These are phyloP conservation scores for Clytia hemisphaerica DNA, from an alignment of 30 jellyfish, hydroid and myxozoan species.

Conservation along the genomic window DNA sequence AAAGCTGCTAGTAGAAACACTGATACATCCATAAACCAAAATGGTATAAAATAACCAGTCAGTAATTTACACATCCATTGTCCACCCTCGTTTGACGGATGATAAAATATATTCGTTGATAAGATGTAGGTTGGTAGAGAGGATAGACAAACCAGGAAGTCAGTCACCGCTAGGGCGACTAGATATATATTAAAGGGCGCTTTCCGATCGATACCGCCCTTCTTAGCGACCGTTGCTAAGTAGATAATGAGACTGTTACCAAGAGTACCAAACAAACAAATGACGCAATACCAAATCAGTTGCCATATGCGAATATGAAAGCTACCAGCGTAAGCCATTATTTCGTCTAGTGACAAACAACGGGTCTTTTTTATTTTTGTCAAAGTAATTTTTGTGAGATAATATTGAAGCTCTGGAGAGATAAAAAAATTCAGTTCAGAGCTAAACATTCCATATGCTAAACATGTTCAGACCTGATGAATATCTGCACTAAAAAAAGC, in stretches of 20 bases:
- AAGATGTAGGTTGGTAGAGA: conserved; percentile 30
- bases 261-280: conserved; percentile 20
- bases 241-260: conserved; percentile 32
- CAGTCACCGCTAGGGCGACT: conserved; percentile 38
- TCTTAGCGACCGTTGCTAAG: conserved; percentile 25
- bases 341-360: no score
- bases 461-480: no score
- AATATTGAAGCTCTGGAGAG: no score
- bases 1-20: conserved; percentile 32
- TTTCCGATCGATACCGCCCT: conserved; percentile 30
- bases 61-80: conserved; percentile 24
- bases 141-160: conserved; percentile 15
- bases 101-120: conserved; percentile 34
- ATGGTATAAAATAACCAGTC: conserved; percentile 37
- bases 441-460: no score
- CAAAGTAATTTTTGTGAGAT: no score
- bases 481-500: no score
- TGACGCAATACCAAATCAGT: conserved; percentile 30
- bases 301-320: conserved; percentile 31
- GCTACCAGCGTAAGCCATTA: no score
- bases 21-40: conserved; percentile 52
- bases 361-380: no score
- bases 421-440: no score
- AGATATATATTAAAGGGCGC: conserved; percentile 39
- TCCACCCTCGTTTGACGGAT: conserved; percentile 39